These are phyloP conservation scores for Rhinogobius similis DNA, from an alignment of 2,113 vertebrate species.

Conservation along the genomic window DNA sequence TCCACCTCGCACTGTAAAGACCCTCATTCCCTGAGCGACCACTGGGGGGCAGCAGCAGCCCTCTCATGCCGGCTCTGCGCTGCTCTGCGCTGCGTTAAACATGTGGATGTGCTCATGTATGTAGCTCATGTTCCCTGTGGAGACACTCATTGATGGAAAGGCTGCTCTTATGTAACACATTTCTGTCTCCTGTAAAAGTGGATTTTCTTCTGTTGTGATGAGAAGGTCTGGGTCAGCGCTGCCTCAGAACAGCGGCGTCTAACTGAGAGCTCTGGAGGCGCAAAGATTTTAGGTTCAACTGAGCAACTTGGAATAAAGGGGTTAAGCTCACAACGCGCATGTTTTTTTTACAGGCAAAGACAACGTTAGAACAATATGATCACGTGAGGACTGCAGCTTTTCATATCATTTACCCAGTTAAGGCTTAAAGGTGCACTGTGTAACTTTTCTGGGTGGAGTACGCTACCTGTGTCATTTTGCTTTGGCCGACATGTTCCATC, in stretches of 20 bases:
- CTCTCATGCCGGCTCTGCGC: not conserved
- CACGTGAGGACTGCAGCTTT: not conserved
- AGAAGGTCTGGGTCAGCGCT: conserved; percentile 11
- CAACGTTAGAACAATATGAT: not conserved
- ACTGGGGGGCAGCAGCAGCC: conserved; percentile 63
- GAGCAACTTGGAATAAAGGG: not conserved
- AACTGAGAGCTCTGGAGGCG: not conserved
- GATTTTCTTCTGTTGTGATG: conserved; percentile 1
- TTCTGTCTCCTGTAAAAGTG: not conserved
- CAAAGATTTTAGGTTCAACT: not conserved
- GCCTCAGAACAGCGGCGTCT: not conserved
- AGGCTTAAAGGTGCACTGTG: no score
- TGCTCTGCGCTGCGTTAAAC: conserved; percentile 6
- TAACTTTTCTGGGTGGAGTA: no score
- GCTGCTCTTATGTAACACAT: conserved; percentile 20
- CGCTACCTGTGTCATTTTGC: no score
- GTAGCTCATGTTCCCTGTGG: conserved; percentile 11
- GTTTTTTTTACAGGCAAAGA: not conserved
- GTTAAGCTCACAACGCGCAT: not conserved
- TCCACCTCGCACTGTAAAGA: not conserved
- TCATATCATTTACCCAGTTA: no score
- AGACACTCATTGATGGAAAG: conserved; percentile 17
- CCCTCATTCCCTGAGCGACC: conserved; percentile 15
- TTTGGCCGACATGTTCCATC: no score
- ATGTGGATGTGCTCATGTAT: conserved; percentile 10